These are phyloP conservation scores for Anguilla anguilla DNA, from an alignment of 2,797 vertebrate species.

Conservation along the genomic window DNA sequence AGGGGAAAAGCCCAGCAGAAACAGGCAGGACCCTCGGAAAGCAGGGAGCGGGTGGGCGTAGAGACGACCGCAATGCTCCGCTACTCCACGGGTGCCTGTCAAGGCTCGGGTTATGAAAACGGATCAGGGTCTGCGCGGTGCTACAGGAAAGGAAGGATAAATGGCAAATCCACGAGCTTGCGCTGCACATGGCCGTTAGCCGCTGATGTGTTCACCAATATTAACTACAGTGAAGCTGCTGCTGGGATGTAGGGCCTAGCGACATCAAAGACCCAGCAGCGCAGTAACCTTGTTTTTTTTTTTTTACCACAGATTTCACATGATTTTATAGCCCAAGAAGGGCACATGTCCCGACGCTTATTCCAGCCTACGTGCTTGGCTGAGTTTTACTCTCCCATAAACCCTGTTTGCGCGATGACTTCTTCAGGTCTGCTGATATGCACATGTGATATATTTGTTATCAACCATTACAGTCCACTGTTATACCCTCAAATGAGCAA, in stretches of 20 bases:
- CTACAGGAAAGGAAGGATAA: neutral
- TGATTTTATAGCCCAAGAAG: neutral
- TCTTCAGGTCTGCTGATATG: conserved; percentile 25
- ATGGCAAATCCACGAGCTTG: neutral
- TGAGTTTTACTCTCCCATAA: conserved; percentile 37
- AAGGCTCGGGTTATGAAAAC: neutral
- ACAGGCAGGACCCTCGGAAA: neutral
- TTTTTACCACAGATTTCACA: neutral
- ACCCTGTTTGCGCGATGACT: conserved; percentile 24
- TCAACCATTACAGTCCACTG: conserved; percentile 41
- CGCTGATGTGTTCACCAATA: neutral
- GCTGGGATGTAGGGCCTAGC: neutral
- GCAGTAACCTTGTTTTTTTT: neutral
- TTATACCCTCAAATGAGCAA: conserved; percentile 26
- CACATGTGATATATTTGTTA: conserved; percentile 36
- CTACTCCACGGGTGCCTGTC: neutral
- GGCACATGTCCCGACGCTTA: neutral
- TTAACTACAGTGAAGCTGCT: neutral
- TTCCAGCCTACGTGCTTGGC: neutral
- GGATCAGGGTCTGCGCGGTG: neutral
- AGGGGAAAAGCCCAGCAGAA: neutral
- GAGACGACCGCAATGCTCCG: neutral
- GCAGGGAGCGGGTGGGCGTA: neutral
- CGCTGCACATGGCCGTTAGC: neutral
- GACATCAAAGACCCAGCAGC: neutral